Evolutionary conservation across 2,888 invertebrate genomes (phyloP), one percentile per base, ranked within the genome.

Genomic region (Clitarchus hookeri): DNA sequence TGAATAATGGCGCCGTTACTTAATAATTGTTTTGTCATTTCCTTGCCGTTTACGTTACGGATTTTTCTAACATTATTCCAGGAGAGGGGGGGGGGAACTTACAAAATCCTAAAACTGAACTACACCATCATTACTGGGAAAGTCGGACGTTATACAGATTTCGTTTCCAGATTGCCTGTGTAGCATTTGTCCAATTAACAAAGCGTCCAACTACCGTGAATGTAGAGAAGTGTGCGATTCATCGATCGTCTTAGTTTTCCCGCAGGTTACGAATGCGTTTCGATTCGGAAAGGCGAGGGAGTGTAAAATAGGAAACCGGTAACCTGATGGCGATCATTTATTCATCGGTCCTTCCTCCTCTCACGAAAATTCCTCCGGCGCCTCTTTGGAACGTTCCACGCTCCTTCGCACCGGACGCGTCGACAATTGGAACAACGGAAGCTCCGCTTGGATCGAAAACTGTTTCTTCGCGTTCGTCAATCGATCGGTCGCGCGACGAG

Each of bases 281-380:
- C 65, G 8, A 65, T 65, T 65, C n/a, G 65, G 8, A 8, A 19
- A 19, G n/a, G 23, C n/a, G 23, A n/a, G 65, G 23, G 19, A n/a
- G 65, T 19, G 65, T 19, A n/a, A 65, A n/a, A n/a, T n/a, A 19
- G 19, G 65, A 65, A n/a, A 65, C 65, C 65, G 65, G 65, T 65
- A 65, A 65, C 65, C 23, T 65, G 65, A 65, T 65, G 65, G 65
- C 65, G 65, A n/a, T 65, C 65, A 65, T 65, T 65, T 65, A 65
- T 65, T 65, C 65, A 65, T 65, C n/a, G 13, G 65, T 19, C 65
- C n/a, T 65, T 23, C 65, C 65, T 6, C 16, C 16, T 65, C 16
- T 0, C 65, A n/a, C 65, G 65, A 8, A 65, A 53, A 65, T 23
- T 19, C 65, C 65, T 65, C 8, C 65, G 65, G 8, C 65, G 65